A percentile compares a stretch with the other conserved stretches of the same genome.
These are phyloP conservation scores for Amblyjoppa fuscipennis DNA, from an alignment of 2,888 invertebrate species.

Conservation along the genomic window DNA sequence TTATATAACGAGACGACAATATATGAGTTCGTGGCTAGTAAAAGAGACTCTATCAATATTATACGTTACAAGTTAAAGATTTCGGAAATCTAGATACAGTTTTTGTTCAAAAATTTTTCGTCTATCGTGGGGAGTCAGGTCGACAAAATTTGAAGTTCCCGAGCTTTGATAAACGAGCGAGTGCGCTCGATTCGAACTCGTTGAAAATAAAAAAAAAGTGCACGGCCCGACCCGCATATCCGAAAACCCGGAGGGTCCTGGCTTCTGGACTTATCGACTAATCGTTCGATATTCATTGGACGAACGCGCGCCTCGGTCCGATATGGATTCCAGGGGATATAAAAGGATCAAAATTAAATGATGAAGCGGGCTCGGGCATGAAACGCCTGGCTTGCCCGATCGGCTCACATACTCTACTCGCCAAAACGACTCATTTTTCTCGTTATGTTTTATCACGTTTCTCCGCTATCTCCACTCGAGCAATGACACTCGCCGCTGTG, in stretches of 20 bases:
- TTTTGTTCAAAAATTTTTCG: not conserved
- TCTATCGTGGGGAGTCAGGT: not conserved
- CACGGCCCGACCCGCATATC: not conserved
- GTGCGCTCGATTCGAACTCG: not conserved
- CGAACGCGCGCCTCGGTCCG: conserved; percentile 35
- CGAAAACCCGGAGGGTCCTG: not conserved
- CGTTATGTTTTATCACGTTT: conserved; percentile 51
- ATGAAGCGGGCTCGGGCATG: conserved; percentile 17
- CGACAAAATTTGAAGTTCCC: not conserved
- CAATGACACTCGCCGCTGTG: conserved; percentile 33
- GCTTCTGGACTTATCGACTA: conserved; percentile 40
- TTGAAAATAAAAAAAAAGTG: not conserved
- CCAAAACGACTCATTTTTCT: conserved; percentile 27
- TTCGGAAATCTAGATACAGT: not conserved
- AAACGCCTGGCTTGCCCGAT: conserved; percentile 19
- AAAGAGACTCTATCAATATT: no score
- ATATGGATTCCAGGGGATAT: conserved; percentile 46
- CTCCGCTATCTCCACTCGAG: conserved; percentile 46
- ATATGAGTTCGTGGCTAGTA: no score
- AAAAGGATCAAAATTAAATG: conserved; percentile 57
- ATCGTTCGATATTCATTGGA: conserved; percentile 55
- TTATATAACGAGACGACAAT: no score
- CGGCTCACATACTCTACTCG: conserved; percentile 18
- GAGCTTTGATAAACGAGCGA: not conserved
- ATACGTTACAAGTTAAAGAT: no score